Evolutionary conservation across 2,797 vertebrate species (phyloP).

Genomic region (Enteromius paludinosus): DNA sequence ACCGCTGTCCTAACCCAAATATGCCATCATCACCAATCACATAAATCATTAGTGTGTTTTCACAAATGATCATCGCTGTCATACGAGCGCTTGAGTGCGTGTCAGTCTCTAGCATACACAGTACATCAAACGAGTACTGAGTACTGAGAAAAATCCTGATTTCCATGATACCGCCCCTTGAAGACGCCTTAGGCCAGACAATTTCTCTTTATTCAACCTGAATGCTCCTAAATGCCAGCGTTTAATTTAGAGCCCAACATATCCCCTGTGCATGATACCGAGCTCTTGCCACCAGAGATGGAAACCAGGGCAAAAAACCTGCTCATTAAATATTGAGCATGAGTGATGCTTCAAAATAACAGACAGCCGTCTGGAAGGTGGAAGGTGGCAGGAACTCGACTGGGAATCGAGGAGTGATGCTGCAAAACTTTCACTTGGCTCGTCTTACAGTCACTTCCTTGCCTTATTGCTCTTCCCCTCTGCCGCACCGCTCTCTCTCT

Average conservation of each 20-base stretch:
- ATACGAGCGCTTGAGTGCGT: background rate
- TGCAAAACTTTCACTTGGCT: background rate
- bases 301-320: background rate
- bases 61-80: background rate
- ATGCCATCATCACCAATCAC: background rate
- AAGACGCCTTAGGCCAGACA: background rate
- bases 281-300: constrained; percentile 9
- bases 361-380: constrained; percentile 28
- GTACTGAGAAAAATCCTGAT: background rate
- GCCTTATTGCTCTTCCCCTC: background rate
- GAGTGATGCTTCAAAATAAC: constrained; percentile 32
- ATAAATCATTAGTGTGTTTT: background rate
- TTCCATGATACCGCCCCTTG: background rate
- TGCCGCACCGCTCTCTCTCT: constrained; percentile 12
- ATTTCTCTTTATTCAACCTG: constrained; percentile 12
- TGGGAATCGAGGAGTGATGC: constrained; percentile 3
- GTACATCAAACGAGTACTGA: background rate
- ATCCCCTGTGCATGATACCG: background rate
- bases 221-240: background rate
- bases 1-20: constrained; percentile 1
- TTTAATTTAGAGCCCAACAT: constrained; percentile 16
- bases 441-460: background rate
- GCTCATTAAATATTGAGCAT: constrained; percentile 31
- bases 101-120: background rate
- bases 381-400: constrained; percentile 4